These are phyloP conservation scores for Lacanobia wlatinum DNA, from an alignment of 2,888 invertebrate genomes.

Conservation along the genomic window DNA sequence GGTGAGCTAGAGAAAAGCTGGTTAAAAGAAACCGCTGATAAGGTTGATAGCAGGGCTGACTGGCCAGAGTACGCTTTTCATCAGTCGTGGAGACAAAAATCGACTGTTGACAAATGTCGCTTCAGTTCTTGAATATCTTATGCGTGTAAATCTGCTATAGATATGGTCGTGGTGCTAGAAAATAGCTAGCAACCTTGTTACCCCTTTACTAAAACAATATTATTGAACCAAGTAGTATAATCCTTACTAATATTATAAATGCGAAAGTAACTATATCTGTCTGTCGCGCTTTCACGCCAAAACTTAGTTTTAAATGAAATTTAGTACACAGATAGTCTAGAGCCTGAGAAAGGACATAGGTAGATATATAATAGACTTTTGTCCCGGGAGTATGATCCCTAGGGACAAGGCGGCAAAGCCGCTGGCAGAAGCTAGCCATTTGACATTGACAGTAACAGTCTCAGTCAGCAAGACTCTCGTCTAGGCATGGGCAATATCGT, in stretches of 20 bases:
- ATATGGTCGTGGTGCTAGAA: slow-evolving; percentile 56
- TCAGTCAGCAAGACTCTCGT: too few species aligned
- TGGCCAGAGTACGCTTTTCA: neutral
- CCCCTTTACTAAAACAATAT: slow-evolving; percentile 48
- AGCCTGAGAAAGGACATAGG: too few species aligned
- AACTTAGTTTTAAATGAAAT: too few species aligned
- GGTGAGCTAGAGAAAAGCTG: neutral
- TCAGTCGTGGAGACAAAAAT: neutral
- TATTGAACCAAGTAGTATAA: slow-evolving; percentile 32
- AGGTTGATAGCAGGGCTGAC: neutral
- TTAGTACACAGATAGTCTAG: too few species aligned
- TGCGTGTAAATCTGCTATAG: slow-evolving; percentile 13
- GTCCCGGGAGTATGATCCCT: too few species aligned
- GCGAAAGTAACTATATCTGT: too few species aligned
- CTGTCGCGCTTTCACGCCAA: too few species aligned
- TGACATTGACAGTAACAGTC: too few species aligned
- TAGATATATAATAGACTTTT: too few species aligned
- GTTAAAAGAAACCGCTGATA: neutral
- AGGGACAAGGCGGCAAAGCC: too few species aligned
- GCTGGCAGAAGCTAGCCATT: too few species aligned
- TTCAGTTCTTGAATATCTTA: slow-evolving; percentile 21
- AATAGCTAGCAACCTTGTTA: slow-evolving; percentile 52
- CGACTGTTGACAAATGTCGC: neutral
- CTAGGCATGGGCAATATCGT: too few species aligned
- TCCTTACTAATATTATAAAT: neutral